These are phyloP conservation scores for Dromas ardeola DNA, from an alignment of 2,113 vertebrate genomes.

Conservation along the genomic window DNA sequence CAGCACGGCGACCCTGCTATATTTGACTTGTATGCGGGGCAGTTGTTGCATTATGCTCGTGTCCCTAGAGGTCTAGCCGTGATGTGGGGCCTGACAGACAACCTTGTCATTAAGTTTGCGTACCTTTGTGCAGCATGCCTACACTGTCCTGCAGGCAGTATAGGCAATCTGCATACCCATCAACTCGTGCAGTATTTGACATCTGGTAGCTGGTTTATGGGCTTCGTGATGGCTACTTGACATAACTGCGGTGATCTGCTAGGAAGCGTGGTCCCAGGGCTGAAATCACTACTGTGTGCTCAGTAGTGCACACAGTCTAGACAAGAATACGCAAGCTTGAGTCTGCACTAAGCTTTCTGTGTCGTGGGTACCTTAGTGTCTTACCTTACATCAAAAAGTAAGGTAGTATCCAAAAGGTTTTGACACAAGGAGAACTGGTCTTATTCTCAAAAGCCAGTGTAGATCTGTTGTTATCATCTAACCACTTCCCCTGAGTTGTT, in stretches of 20 bases:
- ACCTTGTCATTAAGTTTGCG: not conserved
- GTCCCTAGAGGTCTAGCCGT: not conserved
- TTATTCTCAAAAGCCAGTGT: not conserved
- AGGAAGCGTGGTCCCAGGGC: not conserved
- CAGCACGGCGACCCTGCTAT: accelerated
- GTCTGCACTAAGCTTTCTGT: not conserved
- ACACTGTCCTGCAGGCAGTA: not conserved
- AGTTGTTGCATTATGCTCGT: not conserved
- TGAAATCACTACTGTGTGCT: not conserved
- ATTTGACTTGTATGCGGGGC: not conserved
- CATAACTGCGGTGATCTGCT: not conserved
- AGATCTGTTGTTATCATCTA: not conserved
- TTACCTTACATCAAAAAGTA: not conserved
- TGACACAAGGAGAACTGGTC: not conserved
- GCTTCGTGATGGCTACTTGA: not conserved
- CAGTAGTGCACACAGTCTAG: not conserved
- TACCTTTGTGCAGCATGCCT: not conserved
- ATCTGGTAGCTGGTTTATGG: not conserved
- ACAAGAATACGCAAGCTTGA: not conserved
- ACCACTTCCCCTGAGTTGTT: accelerated
- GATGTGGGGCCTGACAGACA: not conserved
- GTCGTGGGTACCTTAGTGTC: accelerated
- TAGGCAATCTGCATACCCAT: not conserved
- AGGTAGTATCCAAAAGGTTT: not conserved
- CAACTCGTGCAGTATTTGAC: not conserved